Evolutionary conservation across 1,140 invertebrate genomes (phyloP).

Genomic region (Globodera rostochiensis): DNA sequence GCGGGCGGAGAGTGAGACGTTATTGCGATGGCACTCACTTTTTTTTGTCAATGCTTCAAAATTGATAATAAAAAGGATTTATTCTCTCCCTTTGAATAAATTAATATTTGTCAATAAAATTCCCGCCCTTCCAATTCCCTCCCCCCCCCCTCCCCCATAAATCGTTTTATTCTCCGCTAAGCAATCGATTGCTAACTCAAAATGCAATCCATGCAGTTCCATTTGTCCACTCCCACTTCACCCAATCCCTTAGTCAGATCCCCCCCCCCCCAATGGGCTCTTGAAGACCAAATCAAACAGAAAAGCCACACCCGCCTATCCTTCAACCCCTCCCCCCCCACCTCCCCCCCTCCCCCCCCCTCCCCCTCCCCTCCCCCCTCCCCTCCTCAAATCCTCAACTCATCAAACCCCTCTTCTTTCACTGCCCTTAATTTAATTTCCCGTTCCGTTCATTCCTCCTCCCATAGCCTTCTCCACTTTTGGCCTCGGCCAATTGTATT

Average conservation of each 20-base stretch:
- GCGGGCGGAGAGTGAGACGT: background rate
- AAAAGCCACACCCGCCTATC: background rate
- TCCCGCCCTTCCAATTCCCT: too few relatives aligned
- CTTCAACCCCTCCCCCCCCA: too few relatives aligned
- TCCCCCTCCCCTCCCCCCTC: too few relatives aligned
- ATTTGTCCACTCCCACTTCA: background rate
- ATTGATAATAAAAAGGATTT: too few relatives aligned
- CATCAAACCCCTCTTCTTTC: background rate
- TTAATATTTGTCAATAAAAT: too few relatives aligned
- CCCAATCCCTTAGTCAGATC: background rate
- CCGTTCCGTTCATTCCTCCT: background rate
- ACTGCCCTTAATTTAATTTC: background rate
- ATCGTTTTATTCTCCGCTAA: background rate
- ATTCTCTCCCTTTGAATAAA: background rate
- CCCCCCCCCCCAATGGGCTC: background rate
- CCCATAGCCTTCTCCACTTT: too few relatives aligned
- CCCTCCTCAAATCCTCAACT: background rate
- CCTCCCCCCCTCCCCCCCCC: too few relatives aligned
- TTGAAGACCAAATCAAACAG: background rate
- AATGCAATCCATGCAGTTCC: too few relatives aligned
- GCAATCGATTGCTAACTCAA: background rate
- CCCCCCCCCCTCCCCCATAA: background rate
- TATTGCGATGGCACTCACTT: background rate
- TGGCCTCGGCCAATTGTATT: background rate
- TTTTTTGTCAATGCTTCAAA: background rate